Evolutionary conservation across 2,797 vertebrate genomes (phyloP).

Genomic region (Selene dorsalis): DNA sequence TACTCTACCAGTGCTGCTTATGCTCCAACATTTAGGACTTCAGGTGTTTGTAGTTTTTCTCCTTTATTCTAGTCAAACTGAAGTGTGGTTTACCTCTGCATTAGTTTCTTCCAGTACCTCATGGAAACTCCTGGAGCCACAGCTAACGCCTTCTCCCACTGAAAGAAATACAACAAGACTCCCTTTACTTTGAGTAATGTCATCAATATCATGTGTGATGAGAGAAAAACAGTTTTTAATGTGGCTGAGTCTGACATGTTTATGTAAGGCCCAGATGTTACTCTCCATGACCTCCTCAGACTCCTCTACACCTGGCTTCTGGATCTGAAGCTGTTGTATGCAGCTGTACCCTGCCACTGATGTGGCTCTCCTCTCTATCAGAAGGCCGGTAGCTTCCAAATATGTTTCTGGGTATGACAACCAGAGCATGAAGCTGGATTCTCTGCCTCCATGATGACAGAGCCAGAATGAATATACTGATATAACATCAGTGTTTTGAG

Average conservation of each 20-base stretch:
- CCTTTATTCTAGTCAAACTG: neutral
- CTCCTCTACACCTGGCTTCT: neutral
- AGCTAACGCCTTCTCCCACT: constrained; percentile 98
- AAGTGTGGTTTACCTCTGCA: constrained; percentile 87
- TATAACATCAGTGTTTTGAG: neutral
- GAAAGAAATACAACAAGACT: constrained; percentile 30
- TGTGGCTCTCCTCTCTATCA: neutral
- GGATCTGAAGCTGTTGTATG: neutral
- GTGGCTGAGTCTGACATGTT: no score
- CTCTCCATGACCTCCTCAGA: neutral
- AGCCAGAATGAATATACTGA: neutral
- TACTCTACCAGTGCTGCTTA: neutral
- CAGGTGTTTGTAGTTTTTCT: neutral
- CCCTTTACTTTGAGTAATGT: neutral
- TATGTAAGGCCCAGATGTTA: neutral
- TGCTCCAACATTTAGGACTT: neutral
- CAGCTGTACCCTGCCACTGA: neutral
- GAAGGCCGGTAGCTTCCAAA: neutral
- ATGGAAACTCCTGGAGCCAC: constrained; percentile 96
- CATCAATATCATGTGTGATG: neutral
- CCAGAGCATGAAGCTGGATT: neutral
- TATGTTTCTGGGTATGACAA: neutral
- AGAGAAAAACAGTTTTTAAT: neutral
- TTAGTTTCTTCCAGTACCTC: constrained; percentile 98
- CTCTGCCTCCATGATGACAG: neutral